Percentiles rank a stretch among this genome's conserved stretches.
phyloP scores from a whole-genome alignment of 37 sponge, comb jelly and placozoan genomes.

The Cladorhizidae sp. region DNA sequence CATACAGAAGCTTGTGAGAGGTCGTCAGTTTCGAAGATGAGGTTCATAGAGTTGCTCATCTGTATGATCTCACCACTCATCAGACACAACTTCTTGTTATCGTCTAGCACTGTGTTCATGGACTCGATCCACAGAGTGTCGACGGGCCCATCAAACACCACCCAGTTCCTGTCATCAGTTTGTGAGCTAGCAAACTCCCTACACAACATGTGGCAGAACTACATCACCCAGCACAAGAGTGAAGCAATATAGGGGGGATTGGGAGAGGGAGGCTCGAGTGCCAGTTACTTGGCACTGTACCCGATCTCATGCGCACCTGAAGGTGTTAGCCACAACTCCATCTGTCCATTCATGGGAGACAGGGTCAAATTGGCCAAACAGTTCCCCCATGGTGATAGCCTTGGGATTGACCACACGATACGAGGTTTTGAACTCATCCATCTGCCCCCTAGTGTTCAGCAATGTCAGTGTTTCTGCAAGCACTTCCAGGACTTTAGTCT shows the following conservation, averaged over 20 bases:
- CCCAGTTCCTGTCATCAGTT: conserved; percentile 97
- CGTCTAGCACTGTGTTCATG: conserved; percentile 99
- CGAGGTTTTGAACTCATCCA: conserved; percentile 84
- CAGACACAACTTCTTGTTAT: conserved; percentile 97
- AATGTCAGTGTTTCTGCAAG: conserved; percentile 87
- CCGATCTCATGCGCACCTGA: conserved; percentile 46
- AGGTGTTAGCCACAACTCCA: conserved; percentile 96
- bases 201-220: background rate
- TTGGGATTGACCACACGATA: conserved; percentile 96
- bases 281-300: background rate
- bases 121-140: conserved; percentile 99
- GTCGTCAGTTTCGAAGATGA: conserved; percentile 97
- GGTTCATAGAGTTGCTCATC: conserved; percentile 94
- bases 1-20: conserved; percentile 95
- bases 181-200: conserved; percentile 93
- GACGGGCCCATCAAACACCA: conserved; percentile 97
- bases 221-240: background rate
- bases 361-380: conserved; percentile 99
- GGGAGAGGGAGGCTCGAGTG: conserved; percentile 2
- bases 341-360: conserved; percentile 99
- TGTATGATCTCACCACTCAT: conserved; percentile 99
- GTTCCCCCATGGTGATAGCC: conserved; percentile 96
- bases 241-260: background rate
- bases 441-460: conserved; percentile 79
- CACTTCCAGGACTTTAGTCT: conserved; percentile 69